A percentile compares a stretch with the other conserved stretches of the same genome.
phyloP scores from a whole-genome alignment of 2,888 invertebrate species.

The Nephrotoma guestfalica region DNA sequence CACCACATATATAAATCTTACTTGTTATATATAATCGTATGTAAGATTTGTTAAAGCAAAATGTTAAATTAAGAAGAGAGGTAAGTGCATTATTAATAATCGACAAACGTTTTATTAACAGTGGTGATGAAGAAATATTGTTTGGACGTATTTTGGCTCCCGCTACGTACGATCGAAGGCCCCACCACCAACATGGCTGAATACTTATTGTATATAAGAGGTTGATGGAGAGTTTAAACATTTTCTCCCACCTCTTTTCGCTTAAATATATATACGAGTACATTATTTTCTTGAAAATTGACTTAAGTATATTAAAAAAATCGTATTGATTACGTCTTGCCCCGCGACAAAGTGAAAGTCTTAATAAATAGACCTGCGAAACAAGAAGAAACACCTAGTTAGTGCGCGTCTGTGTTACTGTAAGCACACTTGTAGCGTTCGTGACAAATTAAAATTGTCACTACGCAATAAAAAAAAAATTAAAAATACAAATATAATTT shows the following conservation, averaged over 20 bases:
- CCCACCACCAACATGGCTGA: background rate
- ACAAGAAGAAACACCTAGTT: conserved; percentile 33
- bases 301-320: background rate
- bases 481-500: background rate
- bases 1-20: background rate
- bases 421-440: background rate
- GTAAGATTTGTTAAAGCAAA: background rate
- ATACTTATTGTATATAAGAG: background rate
- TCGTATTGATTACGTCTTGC: background rate
- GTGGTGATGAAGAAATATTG: background rate
- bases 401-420: conserved; percentile 31
- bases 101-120: background rate
- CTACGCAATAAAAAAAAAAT: background rate
- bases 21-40: background rate
- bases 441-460: background rate
- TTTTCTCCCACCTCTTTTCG: background rate
- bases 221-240: background rate
- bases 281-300: background rate
- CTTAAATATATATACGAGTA: background rate
- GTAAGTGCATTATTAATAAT: background rate
- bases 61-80: background rate
- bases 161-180: background rate
- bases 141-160: background rate
- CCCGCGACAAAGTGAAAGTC: conserved; percentile 26
- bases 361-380: conserved; percentile 35